Evolutionary conservation across 1,140 invertebrate genomes (phyloP), one percentile per base, ranked within the genome.

Genomic region (Drosophila tropicalis): DNA sequence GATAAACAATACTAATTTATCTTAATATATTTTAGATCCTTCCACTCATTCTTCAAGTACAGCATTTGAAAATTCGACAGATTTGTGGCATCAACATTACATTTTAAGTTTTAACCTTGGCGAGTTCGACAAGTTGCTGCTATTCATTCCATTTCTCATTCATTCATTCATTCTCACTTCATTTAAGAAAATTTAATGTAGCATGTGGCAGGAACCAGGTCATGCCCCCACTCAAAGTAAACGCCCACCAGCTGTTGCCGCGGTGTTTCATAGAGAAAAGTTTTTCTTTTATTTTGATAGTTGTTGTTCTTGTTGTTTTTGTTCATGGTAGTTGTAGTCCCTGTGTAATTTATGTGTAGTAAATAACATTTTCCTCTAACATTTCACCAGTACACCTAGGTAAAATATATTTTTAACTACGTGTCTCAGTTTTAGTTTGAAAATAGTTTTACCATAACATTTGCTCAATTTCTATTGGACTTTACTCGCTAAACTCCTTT

Each of bases 341-440:
- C 44, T 15, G 29, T 68, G 58, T 61, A 75, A 78, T 76, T 78
- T 75, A 78, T 78, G 76, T 75, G 72, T 71, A 67, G 76, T 78
- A 78, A 75, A 78, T 76, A 78, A 78, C 76, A 78, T 71, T 78
- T 78, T 51, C 44, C 44, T 51, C 44, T 51, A 51, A 51, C 44
- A n/a, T n/a, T n/a, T n/a, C n/a, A n/a, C n/a, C n/a, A n/a, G n/a
- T n/a, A n/a, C n/a, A n/a, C n/a, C n/a, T n/a, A n/a, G n/a, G n/a
- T n/a, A 4, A 25, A 25, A 25, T 25, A 25, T 4, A 25, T 25
- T 3, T 25, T 25, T 25, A 3, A 25, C 4, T 25, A 0, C 22
- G 3, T 25, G 22, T 25, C 22, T 25, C 22, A 25, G 1, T 3
- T 25, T 25, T 25, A 3, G 22, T 25, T 25, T 25, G 0, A 4